Evolutionary conservation across 2,888 invertebrate genomes (phyloP).

Genomic region (Luperina testacea): DNA sequence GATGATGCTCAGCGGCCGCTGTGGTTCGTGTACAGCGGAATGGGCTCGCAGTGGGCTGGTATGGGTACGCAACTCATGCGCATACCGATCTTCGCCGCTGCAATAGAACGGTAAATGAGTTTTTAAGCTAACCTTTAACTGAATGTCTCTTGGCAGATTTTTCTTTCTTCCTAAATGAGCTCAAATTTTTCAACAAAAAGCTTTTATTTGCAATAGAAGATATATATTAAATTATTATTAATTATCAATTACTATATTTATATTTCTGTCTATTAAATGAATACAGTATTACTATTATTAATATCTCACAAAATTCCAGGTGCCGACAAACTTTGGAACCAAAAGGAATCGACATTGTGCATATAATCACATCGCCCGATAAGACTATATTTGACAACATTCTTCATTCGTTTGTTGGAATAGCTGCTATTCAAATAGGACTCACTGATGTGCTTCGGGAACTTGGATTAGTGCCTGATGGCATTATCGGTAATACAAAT

Average conservation of each 20-base stretch:
- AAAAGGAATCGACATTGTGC: constrained; percentile 91
- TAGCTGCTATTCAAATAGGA: constrained; percentile 91
- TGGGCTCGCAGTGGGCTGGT: constrained; percentile 93
- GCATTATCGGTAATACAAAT: constrained; percentile 25
- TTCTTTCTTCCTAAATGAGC: background rate
- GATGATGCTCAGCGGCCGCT: constrained; percentile 85
- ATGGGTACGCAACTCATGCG: constrained; percentile 92
- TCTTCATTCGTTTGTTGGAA: constrained; percentile 74
- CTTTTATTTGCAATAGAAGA: background rate
- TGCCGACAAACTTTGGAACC: constrained; percentile 90
- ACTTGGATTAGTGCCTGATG: constrained; percentile 32
- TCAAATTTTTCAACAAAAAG: background rate
- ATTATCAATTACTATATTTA: too few relatives aligned
- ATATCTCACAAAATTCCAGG: constrained; percentile 65
- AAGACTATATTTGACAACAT: constrained; percentile 90
- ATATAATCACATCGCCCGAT: constrained; percentile 92
- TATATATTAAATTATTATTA: too few relatives aligned
- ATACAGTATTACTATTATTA: background rate
- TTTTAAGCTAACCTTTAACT: background rate
- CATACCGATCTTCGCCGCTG: constrained; percentile 90
- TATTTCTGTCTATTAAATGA: background rate
- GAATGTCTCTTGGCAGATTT: background rate
- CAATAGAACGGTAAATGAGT: constrained; percentile 83
- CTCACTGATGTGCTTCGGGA: constrained; percentile 28
- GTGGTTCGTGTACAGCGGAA: constrained; percentile 93